These are phyloP conservation scores for Conops quadrifasciatus DNA, from an alignment of 2,888 invertebrate genomes.

Conservation along the genomic window DNA sequence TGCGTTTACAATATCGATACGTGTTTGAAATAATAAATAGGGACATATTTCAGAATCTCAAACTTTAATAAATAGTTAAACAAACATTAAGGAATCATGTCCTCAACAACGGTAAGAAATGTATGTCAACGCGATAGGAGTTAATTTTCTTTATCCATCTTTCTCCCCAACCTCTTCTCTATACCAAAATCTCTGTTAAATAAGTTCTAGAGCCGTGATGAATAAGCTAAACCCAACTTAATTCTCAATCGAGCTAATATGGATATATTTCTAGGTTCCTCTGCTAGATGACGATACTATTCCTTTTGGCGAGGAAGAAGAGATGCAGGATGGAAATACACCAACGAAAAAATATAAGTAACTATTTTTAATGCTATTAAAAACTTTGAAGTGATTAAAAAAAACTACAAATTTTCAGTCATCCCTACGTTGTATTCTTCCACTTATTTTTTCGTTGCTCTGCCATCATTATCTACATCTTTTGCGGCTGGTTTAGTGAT, in stretches of 20 bases:
- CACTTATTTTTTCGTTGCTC: slow-evolving; percentile 87
- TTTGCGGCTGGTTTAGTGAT: slow-evolving; percentile 88
- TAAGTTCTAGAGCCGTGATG: no score
- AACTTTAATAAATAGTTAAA: no score
- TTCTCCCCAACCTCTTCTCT: neutral
- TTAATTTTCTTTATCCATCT: neutral
- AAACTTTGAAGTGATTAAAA: neutral
- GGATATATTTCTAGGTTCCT: slow-evolving; percentile 72
- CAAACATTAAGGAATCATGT: slow-evolving; percentile 51
- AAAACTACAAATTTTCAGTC: slow-evolving; percentile 68
- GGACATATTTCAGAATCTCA: no score
- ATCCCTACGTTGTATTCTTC: slow-evolving; percentile 92
- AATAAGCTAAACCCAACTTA: no score
- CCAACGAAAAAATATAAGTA: slow-evolving; percentile 60
- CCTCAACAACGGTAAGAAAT: slow-evolving; percentile 66
- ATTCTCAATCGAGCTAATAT: neutral
- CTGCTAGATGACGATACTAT: slow-evolving; percentile 86
- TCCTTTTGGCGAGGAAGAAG: slow-evolving; percentile 87
- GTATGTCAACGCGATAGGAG: slow-evolving; percentile 56
- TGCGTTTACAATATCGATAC: slow-evolving; percentile 15
- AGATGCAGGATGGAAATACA: slow-evolving; percentile 56
- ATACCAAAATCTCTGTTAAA: no score
- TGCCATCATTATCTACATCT: slow-evolving; percentile 86
- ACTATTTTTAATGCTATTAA: neutral
- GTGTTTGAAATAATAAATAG: slow-evolving; percentile 23